Evolutionary conservation across 2,797 vertebrate genomes (phyloP).

Genomic region (Morelia viridis): DNA sequence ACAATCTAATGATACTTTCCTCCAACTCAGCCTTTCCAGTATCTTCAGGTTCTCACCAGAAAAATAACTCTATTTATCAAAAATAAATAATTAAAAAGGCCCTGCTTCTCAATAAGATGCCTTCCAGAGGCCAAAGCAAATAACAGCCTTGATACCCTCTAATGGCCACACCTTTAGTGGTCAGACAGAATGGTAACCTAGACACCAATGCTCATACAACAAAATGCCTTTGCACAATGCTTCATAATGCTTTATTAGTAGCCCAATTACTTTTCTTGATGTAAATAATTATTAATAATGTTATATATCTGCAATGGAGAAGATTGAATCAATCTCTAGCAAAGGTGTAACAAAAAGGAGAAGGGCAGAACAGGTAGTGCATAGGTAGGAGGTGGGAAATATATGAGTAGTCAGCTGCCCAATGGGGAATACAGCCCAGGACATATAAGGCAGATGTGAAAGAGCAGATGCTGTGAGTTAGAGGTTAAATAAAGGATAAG

Average conservation of each 20-base stretch:
- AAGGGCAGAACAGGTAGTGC: neutral
- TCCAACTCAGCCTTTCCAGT: neutral
- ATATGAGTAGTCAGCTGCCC: neutral
- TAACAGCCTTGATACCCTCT: neutral
- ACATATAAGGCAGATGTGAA: neutral
- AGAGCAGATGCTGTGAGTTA: neutral
- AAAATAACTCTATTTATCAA: neutral
- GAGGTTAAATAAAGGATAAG: neutral
- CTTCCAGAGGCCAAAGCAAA: neutral
- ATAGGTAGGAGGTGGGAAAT: neutral
- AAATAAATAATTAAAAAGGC: neutral
- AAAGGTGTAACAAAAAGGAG: neutral
- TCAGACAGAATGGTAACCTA: neutral
- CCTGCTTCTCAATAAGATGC: neutral
- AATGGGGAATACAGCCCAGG: neutral
- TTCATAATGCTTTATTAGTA: neutral
- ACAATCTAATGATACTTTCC: neutral
- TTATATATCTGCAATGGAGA: too few species aligned
- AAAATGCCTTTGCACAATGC: neutral
- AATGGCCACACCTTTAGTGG: neutral
- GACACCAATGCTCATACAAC: neutral
- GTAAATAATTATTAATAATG: neutral
- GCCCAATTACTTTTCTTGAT: neutral
- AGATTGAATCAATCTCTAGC: neutral
- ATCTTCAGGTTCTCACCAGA: neutral